Conservation (phyloP, 2,797 vertebrate species). For the Karalla daura region DNA sequence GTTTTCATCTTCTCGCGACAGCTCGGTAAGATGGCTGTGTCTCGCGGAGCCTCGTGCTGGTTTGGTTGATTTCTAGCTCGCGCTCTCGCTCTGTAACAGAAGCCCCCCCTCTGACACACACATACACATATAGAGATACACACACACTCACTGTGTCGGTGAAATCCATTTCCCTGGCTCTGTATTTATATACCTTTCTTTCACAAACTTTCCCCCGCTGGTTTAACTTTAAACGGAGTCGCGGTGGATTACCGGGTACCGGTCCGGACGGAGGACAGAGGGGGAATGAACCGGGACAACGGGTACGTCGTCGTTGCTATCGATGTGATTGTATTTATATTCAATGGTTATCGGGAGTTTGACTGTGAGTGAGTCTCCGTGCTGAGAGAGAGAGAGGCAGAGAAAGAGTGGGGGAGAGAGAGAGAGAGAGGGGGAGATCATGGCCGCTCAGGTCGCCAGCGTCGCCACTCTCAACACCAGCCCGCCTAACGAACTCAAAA, state of each 20-base stretch:
- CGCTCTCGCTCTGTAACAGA: constrained; percentile 87
- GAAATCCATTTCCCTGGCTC: constrained; percentile 78
- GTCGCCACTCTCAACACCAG: constrained; percentile 92
- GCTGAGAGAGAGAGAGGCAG: constrained; percentile 78
- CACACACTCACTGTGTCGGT: constrained; percentile 74
- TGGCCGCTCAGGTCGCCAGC: constrained; percentile 98
- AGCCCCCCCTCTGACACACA: constrained; percentile 71
- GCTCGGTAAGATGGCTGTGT: constrained; percentile 92
- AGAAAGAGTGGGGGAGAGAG: constrained; percentile 71
- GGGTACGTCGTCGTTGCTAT: constrained; percentile 83
- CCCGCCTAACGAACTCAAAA: constrained; percentile 95
- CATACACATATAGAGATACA: no score
- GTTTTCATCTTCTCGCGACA: constrained; percentile 86
- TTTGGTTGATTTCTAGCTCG: constrained; percentile 91
- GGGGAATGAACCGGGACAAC: constrained; percentile 86
- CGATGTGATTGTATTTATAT: constrained; percentile 84
- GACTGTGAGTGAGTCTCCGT: constrained; percentile 82
- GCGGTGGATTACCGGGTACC: constrained; percentile 85
- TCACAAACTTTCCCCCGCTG: constrained; percentile 69
- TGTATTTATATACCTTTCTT: constrained; percentile 81
- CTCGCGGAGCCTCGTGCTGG: constrained; percentile 98
- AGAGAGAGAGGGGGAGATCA: constrained; percentile 85
- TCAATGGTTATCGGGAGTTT: constrained; percentile 82
- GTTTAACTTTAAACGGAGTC: constrained; percentile 82
- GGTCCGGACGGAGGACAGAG: constrained; percentile 81